These are phyloP conservation scores for Chrysolina americana DNA, from an alignment of 2,888 invertebrate species.

Conservation along the genomic window DNA sequence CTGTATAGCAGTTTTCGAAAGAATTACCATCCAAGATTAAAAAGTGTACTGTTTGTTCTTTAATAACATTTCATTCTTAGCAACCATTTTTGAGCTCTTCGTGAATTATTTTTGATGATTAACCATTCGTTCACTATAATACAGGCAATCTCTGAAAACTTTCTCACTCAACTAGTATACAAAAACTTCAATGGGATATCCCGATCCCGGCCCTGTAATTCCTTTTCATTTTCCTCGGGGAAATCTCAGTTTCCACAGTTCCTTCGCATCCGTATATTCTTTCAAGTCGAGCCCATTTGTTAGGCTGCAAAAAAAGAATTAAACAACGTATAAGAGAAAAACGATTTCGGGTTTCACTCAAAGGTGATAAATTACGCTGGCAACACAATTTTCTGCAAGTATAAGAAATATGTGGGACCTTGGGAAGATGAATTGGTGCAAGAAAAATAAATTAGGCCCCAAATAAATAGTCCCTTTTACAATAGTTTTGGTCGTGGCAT, in stretches of 20 bases:
- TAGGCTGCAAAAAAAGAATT: conserved; percentile 35
- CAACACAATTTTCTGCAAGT: conserved; percentile 18
- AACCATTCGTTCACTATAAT: no score
- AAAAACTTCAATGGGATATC: neutral
- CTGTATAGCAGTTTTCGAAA: no score
- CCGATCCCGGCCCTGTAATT: conserved; percentile 19
- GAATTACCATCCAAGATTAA: no score
- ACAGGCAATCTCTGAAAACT: neutral
- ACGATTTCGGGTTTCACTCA: conserved; percentile 38
- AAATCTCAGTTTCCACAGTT: conserved; percentile 32
- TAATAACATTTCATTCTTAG: no score
- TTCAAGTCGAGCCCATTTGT: conserved; percentile 35
- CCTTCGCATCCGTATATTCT: conserved; percentile 30
- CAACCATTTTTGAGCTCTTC: no score
- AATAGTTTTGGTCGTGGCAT: no score
- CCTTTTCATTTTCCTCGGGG: conserved; percentile 20
- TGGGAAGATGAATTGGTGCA: neutral
- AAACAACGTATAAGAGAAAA: conserved; percentile 37
- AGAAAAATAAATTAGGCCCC: neutral
- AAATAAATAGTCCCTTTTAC: neutral
- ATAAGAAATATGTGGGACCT: conserved; percentile 7
- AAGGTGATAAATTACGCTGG: conserved; percentile 37
- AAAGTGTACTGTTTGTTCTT: no score
- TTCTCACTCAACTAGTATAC: neutral
- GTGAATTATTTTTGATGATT: no score